Conservation (phyloP, 2,888 invertebrate species). For the Trichopria drosophilae region DNA sequence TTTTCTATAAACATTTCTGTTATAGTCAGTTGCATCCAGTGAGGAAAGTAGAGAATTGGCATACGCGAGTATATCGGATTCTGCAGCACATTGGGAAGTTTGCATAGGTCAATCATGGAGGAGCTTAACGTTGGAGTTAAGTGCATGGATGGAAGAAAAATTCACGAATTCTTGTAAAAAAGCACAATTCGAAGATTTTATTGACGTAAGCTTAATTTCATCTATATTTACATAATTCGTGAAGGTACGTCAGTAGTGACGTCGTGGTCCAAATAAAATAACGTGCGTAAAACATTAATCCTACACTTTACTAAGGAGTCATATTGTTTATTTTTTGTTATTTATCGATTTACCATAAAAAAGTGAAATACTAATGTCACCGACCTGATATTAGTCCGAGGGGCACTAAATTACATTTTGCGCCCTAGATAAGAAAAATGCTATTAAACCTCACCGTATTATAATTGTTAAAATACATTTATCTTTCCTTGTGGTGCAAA, state of each 20-base stretch:
- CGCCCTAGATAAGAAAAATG: no score
- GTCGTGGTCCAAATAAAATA: no score
- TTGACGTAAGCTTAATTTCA: constrained; percentile 60
- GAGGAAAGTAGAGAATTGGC: constrained; percentile 66
- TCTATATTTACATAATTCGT: no score
- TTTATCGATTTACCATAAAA: neutral
- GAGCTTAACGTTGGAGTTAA: constrained; percentile 73
- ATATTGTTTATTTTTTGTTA: constrained; percentile 4
- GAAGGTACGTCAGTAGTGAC: no score
- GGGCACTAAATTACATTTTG: no score
- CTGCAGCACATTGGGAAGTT: constrained; percentile 80
- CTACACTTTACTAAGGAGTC: neutral
- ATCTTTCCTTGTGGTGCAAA: constrained; percentile 13
- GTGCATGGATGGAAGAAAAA: constrained; percentile 81
- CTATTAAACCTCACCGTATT: no score
- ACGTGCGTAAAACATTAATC: no score
- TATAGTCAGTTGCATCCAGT: no score
- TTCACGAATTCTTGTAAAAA: constrained; percentile 71
- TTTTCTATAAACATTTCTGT: no score
- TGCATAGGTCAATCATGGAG: constrained; percentile 81
- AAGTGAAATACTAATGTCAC: no score
- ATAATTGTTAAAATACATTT: constrained; percentile 1
- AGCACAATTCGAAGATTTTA: constrained; percentile 76
- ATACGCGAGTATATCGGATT: constrained; percentile 69
- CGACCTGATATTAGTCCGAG: no score